These are phyloP conservation scores for Drosophila miranda DNA, from an alignment of 1,140 invertebrate species.

Conservation along the genomic window DNA sequence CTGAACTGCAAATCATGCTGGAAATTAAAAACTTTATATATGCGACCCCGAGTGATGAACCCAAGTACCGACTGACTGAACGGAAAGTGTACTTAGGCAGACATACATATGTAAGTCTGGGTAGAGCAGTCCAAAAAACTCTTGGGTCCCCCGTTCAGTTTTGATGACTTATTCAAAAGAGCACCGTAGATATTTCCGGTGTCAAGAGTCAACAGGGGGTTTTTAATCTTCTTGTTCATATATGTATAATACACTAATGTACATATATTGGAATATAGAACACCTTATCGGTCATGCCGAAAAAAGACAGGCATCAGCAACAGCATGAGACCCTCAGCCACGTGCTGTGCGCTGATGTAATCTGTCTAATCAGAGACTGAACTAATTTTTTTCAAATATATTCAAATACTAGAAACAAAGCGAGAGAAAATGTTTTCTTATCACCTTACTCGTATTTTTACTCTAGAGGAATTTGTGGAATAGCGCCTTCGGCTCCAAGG, in stretches of 20 bases:
- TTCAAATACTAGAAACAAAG: too few relatives aligned
- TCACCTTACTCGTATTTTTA: too few relatives aligned
- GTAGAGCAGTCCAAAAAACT: too few relatives aligned
- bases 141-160: too few relatives aligned
- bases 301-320: background rate
- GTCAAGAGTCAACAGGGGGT: background rate
- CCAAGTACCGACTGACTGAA: slow-evolving; percentile 1
- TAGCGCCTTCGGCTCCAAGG: too few relatives aligned
- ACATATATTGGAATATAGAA: slow-evolving; percentile 7
- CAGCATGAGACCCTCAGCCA: slow-evolving; percentile 15
- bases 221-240: background rate
- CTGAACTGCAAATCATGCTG: slow-evolving; percentile 31
- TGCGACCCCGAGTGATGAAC: slow-evolving; percentile 5
- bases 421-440: too few relatives aligned
- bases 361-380: slow-evolving; percentile 4
- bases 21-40: slow-evolving; percentile 6
- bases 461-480: too few relatives aligned
- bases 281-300: slow-evolving; percentile 23
- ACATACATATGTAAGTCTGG: too few relatives aligned
- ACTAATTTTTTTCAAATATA: background rate
- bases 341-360: slow-evolving; percentile 18
- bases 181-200: too few relatives aligned
- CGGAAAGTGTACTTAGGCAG: background rate
- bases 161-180: too few relatives aligned
- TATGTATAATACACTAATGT: slow-evolving; percentile 1